Evolutionary conservation across 2,888 invertebrate species (phyloP).

Genomic region (Geophilus truncorum): DNA sequence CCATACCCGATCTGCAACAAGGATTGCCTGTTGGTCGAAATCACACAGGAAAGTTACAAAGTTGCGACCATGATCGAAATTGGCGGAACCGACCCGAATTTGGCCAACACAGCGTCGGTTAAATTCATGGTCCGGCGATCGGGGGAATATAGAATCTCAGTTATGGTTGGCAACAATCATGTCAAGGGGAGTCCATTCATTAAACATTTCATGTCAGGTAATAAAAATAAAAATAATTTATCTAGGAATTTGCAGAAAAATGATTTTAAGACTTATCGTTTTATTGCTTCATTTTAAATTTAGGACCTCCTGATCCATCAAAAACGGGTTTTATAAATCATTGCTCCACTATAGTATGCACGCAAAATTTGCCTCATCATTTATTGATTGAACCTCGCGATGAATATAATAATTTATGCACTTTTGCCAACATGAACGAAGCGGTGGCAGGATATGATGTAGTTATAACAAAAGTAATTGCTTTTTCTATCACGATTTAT

Average conservation of each 20-base stretch:
- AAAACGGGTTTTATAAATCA: slow-evolving; percentile 77
- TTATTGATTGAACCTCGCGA: slow-evolving; percentile 87
- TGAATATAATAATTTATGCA: slow-evolving; percentile 79
- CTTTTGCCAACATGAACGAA: slow-evolving; percentile 39
- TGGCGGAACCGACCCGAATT: slow-evolving; percentile 76
- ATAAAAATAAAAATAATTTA: slow-evolving; percentile 29
- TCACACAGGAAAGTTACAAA: slow-evolving; percentile 75
- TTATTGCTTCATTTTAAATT: slow-evolving; percentile 35
- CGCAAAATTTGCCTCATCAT: slow-evolving; percentile 66
- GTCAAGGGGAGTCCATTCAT: slow-evolving; percentile 82
- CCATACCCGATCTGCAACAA: slow-evolving; percentile 92
- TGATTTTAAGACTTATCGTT: background rate
- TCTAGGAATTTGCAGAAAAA: background rate
- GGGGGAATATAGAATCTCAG: slow-evolving; percentile 79
- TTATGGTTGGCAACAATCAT: slow-evolving; percentile 73
- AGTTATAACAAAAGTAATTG: background rate
- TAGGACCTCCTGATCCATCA: slow-evolving; percentile 73
- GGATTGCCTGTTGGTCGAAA: slow-evolving; percentile 80
- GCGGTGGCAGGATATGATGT: slow-evolving; percentile 36
- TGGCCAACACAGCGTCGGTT: slow-evolving; percentile 78
- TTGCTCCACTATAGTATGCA: slow-evolving; percentile 78
- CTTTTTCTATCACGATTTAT: slow-evolving; percentile 43
- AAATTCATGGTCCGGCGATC: slow-evolving; percentile 89
- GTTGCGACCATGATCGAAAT: slow-evolving; percentile 79
- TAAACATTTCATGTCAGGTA: slow-evolving; percentile 70